Conservation (phyloP, 2,113 vertebrate species). For the Podarcis raffonei region DNA sequence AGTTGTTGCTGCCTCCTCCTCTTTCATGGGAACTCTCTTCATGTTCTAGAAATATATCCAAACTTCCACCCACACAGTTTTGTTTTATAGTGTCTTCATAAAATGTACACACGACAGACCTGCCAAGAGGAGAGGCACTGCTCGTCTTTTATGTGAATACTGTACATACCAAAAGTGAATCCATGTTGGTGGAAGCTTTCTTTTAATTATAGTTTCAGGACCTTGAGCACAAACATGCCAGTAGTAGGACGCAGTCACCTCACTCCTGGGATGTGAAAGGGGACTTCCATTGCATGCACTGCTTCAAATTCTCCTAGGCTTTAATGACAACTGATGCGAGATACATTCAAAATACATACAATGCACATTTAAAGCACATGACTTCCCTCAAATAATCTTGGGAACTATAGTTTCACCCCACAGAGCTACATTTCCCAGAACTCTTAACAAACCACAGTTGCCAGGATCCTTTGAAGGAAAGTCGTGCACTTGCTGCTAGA, state of each 20-base stretch:
- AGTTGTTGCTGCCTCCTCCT: background rate
- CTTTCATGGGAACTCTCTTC: background rate
- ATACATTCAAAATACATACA: too few species aligned
- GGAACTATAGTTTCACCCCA: too few species aligned
- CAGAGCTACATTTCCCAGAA: too few species aligned
- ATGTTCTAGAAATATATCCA: background rate
- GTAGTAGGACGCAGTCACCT: background rate
- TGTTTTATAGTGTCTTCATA: background rate
- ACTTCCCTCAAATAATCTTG: too few species aligned
- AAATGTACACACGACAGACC: background rate
- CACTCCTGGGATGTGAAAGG: background rate
- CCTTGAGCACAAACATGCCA: too few species aligned
- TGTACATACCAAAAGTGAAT: background rate
- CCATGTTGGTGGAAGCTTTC: background rate
- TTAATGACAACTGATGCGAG: too few species aligned
- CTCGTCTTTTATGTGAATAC: background rate
- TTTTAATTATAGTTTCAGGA: too few species aligned
- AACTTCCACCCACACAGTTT: background rate
- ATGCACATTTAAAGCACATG: too few species aligned
- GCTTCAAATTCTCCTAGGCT: too few species aligned
- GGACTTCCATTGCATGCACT: background rate
- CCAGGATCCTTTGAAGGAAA: too few species aligned
- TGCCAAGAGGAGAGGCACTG: background rate
- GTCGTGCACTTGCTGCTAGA: too few species aligned
- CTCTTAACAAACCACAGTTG: too few species aligned